Evolutionary conservation across 2,888 invertebrate genomes (phyloP).

Genomic region (Pogonocherus hispidulus): DNA sequence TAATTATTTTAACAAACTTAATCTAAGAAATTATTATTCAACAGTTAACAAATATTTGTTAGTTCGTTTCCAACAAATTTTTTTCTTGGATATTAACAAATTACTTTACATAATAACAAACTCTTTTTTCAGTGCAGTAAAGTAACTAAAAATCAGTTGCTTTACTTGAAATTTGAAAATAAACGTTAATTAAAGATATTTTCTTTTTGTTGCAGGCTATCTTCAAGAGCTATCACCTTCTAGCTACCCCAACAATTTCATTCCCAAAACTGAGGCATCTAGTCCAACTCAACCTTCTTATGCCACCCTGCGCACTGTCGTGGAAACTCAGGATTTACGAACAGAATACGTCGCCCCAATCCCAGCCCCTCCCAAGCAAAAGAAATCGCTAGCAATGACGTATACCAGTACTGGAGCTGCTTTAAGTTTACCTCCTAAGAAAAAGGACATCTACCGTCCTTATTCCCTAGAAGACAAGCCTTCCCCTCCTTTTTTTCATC

Average conservation of each 20-base stretch:
- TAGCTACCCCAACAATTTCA: conserved; percentile 83
- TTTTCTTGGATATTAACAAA: too few species aligned
- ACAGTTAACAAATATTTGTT: too few species aligned
- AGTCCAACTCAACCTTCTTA: conserved; percentile 69
- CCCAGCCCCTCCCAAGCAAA: conserved; percentile 65
- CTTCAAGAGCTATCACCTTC: conserved; percentile 83
- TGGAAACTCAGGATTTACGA: conserved; percentile 67
- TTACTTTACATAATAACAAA: too few species aligned
- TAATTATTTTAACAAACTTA: too few species aligned
- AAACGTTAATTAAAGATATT: neutral
- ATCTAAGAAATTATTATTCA: too few species aligned
- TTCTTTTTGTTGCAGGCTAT: conserved; percentile 75
- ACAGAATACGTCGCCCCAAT: conserved; percentile 65
- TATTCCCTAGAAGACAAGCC: conserved; percentile 84
- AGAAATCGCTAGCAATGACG: conserved; percentile 86
- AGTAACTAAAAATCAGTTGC: too few species aligned
- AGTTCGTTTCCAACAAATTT: too few species aligned
- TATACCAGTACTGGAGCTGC: conserved; percentile 89
- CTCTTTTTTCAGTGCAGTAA: too few species aligned
- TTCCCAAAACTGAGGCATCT: conserved; percentile 76
- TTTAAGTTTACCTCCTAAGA: conserved; percentile 88
- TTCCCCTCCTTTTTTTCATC: conserved; percentile 62
- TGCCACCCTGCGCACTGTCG: conserved; percentile 71
- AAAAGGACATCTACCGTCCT: conserved; percentile 91
- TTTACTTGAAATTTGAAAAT: too few species aligned